Conservation (phyloP, 1,140 invertebrate genomes). For the Oedothorax gibbosus region DNA sequence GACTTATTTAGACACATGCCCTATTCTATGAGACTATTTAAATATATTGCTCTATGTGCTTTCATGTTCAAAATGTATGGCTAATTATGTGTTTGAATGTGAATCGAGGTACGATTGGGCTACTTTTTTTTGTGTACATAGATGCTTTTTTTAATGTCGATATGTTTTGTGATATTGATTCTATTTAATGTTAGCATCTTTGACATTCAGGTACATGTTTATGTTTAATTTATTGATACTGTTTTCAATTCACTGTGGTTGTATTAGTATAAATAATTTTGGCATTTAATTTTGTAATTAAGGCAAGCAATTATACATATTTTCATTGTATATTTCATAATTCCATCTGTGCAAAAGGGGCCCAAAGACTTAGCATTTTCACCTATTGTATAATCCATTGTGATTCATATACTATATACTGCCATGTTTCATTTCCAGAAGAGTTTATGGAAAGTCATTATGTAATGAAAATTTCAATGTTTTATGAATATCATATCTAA, state of each 20-base stretch:
- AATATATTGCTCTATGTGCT: no score
- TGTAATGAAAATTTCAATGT: not conserved
- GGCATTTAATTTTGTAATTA: no score
- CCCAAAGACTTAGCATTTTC: slow-evolving; percentile 41
- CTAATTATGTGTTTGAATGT: slow-evolving; percentile 10
- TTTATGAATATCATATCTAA: no score
- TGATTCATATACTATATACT: slow-evolving; percentile 26
- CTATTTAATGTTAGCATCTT: slow-evolving; percentile 43
- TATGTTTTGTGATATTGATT: slow-evolving; percentile 52
- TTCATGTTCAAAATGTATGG: slow-evolving; percentile 16
- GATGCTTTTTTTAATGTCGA: slow-evolving; percentile 35
- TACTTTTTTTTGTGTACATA: slow-evolving; percentile 31
- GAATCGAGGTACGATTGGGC: slow-evolving; percentile 10
- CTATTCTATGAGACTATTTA: no score
- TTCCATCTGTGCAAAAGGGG: slow-evolving; percentile 16
- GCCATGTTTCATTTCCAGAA: slow-evolving; percentile 21
- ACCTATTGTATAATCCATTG: slow-evolving; percentile 2
- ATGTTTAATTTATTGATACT: no score
- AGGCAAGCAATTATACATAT: not conserved
- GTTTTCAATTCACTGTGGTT: no score
- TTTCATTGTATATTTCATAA: slow-evolving; percentile 39
- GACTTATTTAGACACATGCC: no score
- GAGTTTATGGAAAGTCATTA: slow-evolving; percentile 4
- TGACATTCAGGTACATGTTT: no score
- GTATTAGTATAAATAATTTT: no score